Conservation (phyloP, 2,113 vertebrate genomes). For the Chiloscyllium plagiosum region DNA sequence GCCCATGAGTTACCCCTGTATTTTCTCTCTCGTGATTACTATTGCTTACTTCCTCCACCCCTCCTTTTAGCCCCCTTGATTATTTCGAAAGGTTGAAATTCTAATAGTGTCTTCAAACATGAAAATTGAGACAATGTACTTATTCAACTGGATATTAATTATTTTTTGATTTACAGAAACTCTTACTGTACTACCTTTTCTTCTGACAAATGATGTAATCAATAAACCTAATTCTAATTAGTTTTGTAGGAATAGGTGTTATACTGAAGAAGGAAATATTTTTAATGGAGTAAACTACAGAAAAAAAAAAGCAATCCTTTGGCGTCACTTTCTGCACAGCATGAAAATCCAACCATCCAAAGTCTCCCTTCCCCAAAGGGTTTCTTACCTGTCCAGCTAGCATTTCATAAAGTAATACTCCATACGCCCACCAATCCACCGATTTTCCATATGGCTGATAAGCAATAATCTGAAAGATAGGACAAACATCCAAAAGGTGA, state of each 20-base stretch:
- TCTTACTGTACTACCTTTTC: too few relatives aligned
- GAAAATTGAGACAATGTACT: too few relatives aligned
- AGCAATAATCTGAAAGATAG: slow-evolving; percentile 77
- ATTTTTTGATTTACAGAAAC: too few relatives aligned
- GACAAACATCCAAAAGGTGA: slow-evolving; percentile 16
- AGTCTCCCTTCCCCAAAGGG: neutral
- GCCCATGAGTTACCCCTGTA: too few relatives aligned
- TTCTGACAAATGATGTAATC: too few relatives aligned
- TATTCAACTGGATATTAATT: too few relatives aligned
- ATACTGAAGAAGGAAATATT: neutral
- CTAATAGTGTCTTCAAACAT: too few relatives aligned
- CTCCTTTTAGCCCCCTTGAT: too few relatives aligned
- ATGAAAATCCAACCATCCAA: neutral
- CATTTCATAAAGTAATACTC: slow-evolving; percentile 94
- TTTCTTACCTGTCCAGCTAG: slow-evolving; percentile 85
- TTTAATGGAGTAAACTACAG: neutral
- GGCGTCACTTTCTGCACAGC: neutral
- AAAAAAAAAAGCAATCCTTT: neutral
- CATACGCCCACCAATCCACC: slow-evolving; percentile 98
- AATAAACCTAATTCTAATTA: neutral
- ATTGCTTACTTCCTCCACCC: too few relatives aligned
- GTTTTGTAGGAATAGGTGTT: neutral
- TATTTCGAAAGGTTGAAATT: too few relatives aligned
- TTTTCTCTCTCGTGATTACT: too few relatives aligned
- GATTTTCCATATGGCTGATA: slow-evolving; percentile 94